Percentiles rank a stretch among this genome's conserved stretches.
Evolutionary conservation across 2,888 invertebrate genomes (phyloP).

Genomic region (Hyles lineata): DNA sequence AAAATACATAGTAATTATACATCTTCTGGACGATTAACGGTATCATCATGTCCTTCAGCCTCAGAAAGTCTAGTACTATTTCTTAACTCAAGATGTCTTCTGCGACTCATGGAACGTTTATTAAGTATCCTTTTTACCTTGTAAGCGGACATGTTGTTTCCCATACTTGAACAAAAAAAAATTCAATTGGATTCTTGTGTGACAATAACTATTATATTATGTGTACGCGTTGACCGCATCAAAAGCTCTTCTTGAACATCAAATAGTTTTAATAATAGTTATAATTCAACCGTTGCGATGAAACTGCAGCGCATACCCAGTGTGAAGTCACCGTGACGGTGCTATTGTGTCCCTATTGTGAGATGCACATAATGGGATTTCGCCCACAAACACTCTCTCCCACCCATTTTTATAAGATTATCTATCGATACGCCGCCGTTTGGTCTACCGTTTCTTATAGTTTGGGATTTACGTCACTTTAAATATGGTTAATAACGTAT

Average conservation of each 20-base stretch:
- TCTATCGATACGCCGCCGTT: not conserved
- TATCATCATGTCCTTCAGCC: too few species aligned
- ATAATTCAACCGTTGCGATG: constrained; percentile 28
- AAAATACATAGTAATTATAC: too few species aligned
- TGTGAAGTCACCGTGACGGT: constrained; percentile 33
- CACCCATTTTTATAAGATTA: constrained; percentile 26
- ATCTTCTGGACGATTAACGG: too few species aligned
- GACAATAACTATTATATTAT: constrained; percentile 2
- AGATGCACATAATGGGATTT: constrained; percentile 28
- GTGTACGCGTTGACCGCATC: constrained; percentile 1
- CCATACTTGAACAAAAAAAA: too few species aligned
- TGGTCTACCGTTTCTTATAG: not conserved
- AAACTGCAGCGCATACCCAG: constrained; percentile 25
- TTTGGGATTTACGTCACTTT: not conserved
- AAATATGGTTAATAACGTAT: not conserved
- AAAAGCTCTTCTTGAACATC: constrained; percentile 1
- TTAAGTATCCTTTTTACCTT: too few species aligned
- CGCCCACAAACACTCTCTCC: constrained; percentile 26
- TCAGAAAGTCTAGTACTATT: too few species aligned
- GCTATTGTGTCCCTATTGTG: constrained; percentile 30
- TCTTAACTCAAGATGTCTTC: too few species aligned
- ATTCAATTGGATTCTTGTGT: too few species aligned
- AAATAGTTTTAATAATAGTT: constrained; percentile 16
- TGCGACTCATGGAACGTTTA: too few species aligned
- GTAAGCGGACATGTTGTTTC: too few species aligned